phyloP scores from a whole-genome alignment of 2,797 vertebrate species.

The Buphagus erythrorhynchus region DNA sequence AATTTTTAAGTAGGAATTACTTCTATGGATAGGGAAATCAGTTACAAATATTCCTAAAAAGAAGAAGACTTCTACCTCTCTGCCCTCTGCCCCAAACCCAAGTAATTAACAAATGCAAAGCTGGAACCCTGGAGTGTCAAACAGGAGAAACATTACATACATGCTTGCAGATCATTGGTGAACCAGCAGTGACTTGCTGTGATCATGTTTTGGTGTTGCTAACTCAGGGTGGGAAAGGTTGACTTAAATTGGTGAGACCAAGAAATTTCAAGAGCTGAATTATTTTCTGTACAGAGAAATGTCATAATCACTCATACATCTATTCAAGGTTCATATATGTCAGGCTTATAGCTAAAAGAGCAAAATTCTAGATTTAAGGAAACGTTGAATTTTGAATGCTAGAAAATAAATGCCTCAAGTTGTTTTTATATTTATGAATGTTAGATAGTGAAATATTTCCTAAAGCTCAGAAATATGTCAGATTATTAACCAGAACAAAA shows the following conservation, averaged over 20 bases:
- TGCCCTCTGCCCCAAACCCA: rapidly evolving
- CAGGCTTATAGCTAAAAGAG: background rate
- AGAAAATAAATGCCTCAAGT: background rate
- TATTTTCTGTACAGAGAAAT: background rate
- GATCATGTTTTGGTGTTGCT: background rate
- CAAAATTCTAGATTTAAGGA: background rate
- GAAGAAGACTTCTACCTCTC: background rate
- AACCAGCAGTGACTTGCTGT: background rate
- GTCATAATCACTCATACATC: background rate
- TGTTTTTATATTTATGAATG: background rate
- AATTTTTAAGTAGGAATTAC: background rate
- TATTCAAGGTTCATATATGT: background rate
- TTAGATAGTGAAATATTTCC: background rate
- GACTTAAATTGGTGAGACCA: background rate
- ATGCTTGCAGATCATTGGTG: background rate
- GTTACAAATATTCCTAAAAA: background rate
- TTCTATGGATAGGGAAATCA: background rate
- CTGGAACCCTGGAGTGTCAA: background rate
- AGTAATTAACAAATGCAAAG: background rate
- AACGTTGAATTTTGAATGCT: background rate
- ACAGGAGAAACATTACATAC: background rate
- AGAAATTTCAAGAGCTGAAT: background rate
- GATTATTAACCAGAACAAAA: background rate
- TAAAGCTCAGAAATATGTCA: background rate
- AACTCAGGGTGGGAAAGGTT: background rate